Conservation (phyloP, 2,113 vertebrate species). For the Takifugu bimaculatus region DNA sequence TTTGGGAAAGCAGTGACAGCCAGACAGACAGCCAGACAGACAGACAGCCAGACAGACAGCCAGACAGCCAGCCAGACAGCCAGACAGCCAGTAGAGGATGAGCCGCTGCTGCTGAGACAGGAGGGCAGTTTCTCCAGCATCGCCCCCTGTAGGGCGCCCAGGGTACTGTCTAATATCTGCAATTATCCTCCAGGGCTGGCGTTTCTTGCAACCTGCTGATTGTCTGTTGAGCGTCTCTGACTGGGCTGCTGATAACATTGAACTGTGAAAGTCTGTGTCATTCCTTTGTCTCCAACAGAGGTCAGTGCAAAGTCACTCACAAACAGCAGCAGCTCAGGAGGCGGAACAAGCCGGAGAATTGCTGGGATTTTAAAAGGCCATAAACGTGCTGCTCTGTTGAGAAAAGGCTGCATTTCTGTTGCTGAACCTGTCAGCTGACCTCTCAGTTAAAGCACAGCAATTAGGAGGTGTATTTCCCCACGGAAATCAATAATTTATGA, state of each 20-base stretch:
- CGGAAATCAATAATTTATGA: constrained; percentile 44
- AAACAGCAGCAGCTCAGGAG: constrained; percentile 12
- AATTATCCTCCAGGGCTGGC: not conserved
- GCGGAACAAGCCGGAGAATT: constrained; percentile 11
- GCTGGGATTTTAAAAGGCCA: constrained; percentile 18
- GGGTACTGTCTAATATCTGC: not conserved
- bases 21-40: constrained; percentile 17
- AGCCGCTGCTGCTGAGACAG: not conserved
- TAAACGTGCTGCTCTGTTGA: constrained; percentile 1
- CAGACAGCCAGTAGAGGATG: constrained; percentile 11
- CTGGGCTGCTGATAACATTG: not conserved
- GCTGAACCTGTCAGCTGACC: constrained; percentile 21
- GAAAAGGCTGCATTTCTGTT: constrained; percentile 3
- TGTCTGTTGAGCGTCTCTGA: constrained; percentile 1
- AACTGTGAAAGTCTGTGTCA: constrained; percentile 11
- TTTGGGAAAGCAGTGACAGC: constrained; percentile 14
- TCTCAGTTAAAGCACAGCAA: constrained; percentile 23
- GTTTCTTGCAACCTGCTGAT: not conserved
- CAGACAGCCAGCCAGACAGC: constrained; percentile 29
- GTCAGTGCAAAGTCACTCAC: constrained; percentile 52
- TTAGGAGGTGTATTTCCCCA: constrained; percentile 30
- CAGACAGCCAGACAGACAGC: constrained; percentile 26
- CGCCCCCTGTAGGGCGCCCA: not conserved
- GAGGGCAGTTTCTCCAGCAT: not conserved
- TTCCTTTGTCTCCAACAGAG: constrained; percentile 35